Evolutionary conservation across 2,888 invertebrate species (phyloP).

Genomic region (Athrips mouffetella): DNA sequence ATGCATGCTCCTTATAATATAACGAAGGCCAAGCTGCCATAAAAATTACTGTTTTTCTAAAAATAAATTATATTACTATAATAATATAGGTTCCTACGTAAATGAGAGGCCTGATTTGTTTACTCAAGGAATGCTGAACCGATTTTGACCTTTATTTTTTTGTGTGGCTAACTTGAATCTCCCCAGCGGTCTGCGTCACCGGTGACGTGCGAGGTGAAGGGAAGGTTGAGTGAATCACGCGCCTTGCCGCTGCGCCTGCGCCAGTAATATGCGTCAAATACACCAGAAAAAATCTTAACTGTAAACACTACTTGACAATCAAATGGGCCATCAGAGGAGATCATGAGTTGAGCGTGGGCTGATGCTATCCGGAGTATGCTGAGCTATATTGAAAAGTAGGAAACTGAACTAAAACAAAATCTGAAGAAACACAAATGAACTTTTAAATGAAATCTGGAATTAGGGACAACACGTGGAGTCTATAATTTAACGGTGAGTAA

Average conservation of each 20-base stretch:
- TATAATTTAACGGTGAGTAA: conserved; percentile 21
- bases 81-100: not conserved
- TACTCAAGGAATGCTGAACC: conserved; percentile 9
- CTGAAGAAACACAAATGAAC: not conserved
- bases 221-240: conserved; percentile 13
- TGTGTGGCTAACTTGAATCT: conserved; percentile 19
- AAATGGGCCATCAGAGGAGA: not conserved
- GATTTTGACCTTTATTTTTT: conserved; percentile 10
- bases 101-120: not conserved
- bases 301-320: not conserved
- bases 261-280: not conserved
- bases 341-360: conserved; percentile 33
- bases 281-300: too few relatives aligned
- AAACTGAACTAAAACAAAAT: conserved; percentile 5
- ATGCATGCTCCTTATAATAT: conserved; percentile 6
- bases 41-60: conserved; percentile 5
- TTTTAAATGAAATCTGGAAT: conserved; percentile 7
- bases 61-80: not conserved
- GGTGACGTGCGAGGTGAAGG: conserved; percentile 13
- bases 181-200: conserved; percentile 16
- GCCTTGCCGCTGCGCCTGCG: not conserved
- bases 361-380: conserved; percentile 34
- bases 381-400: not conserved
- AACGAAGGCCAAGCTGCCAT: too few relatives aligned
- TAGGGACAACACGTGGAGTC: conserved; percentile 22